Base-by-base conservation (phyloP, 1,140 invertebrate genomes). In the Aethina tumida region DNA sequence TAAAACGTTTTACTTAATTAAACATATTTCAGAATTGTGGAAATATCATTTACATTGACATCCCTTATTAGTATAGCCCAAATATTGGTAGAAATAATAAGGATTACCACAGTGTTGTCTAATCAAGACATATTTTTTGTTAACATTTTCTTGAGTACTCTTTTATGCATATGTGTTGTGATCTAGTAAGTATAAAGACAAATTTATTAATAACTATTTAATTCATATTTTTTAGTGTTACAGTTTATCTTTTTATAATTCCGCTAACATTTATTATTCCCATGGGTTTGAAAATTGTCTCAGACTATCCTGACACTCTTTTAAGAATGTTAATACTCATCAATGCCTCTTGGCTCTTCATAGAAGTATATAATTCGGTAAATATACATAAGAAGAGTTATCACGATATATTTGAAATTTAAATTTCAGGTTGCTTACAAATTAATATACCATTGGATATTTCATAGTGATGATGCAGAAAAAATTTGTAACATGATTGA, bases 291-390 rank as follows among this genome's bases (percentile, higher is more conserved):
- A 25, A 36, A 22, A 37, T 42, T 26, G 10, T 36, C 16, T 36
- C 28, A 17, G 17, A 31, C 15, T 37, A 32, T 39, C 36, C 36
- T 0, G 31, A 39, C 21, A 22, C 21, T 31, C 12, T 39, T n/a
- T 12, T 37, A 10, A 17, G 21, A 6, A 27, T 41, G 27, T 18
- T 37, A 13, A 21, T 37, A 10, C 32, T 37, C n/a, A 12, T 35
- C 35, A 5, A 45, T 21, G 14, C 41, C 3, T 20, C 12, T 4
- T 49, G 42, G 42, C 30, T 45, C 12, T 14, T 33, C 7, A 21
- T 22, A 5, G 46, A 48, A 43, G 36, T 40, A 10, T 38, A 35
- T 17, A 29, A 35, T 10, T 47, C 45, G 30, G 45, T 47, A 34
- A 44, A 41, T 45, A 12, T 6, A 14, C 9, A 8, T 20, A n/a